phyloP scores from a whole-genome alignment of 2,797 vertebrate genomes.

The Geotria australis region DNA sequence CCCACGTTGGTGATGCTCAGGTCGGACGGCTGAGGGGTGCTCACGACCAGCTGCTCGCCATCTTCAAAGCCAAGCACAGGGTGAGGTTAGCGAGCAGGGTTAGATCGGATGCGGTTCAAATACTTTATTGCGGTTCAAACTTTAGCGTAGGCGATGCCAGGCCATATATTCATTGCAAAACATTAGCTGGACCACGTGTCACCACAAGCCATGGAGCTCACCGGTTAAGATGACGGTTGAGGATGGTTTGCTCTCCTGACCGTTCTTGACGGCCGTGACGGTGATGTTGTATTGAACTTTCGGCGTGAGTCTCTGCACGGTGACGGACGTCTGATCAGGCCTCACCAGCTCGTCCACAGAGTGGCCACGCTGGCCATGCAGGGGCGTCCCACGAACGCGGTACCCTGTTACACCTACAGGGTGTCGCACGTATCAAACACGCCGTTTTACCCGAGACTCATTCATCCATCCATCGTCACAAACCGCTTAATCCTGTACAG shows the following conservation, averaged over 20 bases:
- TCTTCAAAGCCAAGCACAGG: too few relatives aligned
- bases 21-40: constrained; percentile 7
- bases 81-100: too few relatives aligned
- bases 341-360: constrained; percentile 14
- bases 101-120: too few relatives aligned
- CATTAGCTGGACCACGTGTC: background rate
- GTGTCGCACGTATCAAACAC: too few relatives aligned
- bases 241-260: constrained; percentile 45
- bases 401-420: background rate
- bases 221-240: background rate
- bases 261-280: constrained; percentile 75
- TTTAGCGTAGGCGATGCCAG: too few relatives aligned
- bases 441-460: too few relatives aligned
- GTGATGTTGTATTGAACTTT: constrained; percentile 78
- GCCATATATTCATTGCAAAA: background rate
- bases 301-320: constrained; percentile 54
- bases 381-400: background rate
- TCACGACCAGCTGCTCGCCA: too few relatives aligned
- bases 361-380: background rate
- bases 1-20: constrained; percentile 68
- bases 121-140: too few relatives aligned
- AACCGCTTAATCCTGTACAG: too few relatives aligned
- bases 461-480: too few relatives aligned
- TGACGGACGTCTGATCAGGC: constrained; percentile 63
- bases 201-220: background rate